Percentiles rank a stretch among this genome's conserved stretches.
Conservation (phyloP, 2,888 invertebrate species). For the Hirtodrosophila confusa region DNA sequence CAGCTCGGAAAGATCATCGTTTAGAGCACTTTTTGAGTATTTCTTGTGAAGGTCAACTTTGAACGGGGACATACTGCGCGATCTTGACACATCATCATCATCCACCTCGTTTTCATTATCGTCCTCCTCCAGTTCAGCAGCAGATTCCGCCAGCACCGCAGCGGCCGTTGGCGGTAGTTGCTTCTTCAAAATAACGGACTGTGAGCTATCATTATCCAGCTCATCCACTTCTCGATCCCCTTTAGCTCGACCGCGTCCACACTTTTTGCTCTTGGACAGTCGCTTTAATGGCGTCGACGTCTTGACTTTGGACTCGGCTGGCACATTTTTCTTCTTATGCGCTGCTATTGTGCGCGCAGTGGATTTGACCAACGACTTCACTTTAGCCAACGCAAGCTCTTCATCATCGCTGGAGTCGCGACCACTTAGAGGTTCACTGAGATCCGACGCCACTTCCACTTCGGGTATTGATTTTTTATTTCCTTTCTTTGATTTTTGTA, state of each 20-base stretch:
- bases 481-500: slow-evolving; percentile 69
- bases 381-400: slow-evolving; percentile 55
- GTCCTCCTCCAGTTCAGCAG: slow-evolving; percentile 78
- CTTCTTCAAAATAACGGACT: slow-evolving; percentile 55
- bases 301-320: slow-evolving; percentile 64
- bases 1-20: slow-evolving; percentile 81
- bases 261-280: slow-evolving; percentile 54
- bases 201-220: slow-evolving; percentile 46
- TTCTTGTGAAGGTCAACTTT: slow-evolving; percentile 84
- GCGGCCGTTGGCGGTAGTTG: slow-evolving; percentile 79
- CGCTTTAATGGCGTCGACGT: slow-evolving; percentile 56
- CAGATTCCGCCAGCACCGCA: slow-evolving; percentile 76
- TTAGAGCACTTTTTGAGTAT: slow-evolving; percentile 84
- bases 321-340: slow-evolving; percentile 63
- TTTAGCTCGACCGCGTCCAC: slow-evolving; percentile 36
- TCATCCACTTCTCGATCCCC: slow-evolving; percentile 29
- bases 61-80: slow-evolving; percentile 83
- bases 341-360: slow-evolving; percentile 70
- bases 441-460: slow-evolving; percentile 59
- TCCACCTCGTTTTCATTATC: slow-evolving; percentile 63
- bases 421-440: slow-evolving; percentile 44
- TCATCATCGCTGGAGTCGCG: slow-evolving; percentile 68
- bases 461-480: slow-evolving; percentile 51
- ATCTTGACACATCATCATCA: slow-evolving; percentile 74
- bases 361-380: slow-evolving; percentile 56